phyloP scores from a whole-genome alignment of 2,113 vertebrate species.

The Chaetops frenatus region DNA sequence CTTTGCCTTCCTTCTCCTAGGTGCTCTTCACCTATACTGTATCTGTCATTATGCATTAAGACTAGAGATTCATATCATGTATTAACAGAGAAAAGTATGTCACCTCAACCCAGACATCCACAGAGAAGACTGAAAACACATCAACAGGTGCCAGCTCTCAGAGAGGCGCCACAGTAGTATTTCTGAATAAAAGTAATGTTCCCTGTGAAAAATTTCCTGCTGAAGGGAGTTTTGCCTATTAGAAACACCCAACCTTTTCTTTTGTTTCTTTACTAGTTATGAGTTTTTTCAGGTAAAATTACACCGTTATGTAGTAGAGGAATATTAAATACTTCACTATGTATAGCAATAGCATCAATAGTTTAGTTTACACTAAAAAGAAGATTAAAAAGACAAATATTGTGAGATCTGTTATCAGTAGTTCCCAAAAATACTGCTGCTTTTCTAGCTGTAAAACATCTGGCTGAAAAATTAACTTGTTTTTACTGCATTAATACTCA shows the following conservation, averaged over 20 bases:
- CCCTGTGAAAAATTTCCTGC: background rate
- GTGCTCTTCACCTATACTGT: background rate
- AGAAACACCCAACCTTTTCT: background rate
- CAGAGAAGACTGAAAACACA: background rate
- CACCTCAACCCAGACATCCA: background rate
- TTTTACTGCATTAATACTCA: background rate
- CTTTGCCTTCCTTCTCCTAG: background rate
- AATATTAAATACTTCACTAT: background rate
- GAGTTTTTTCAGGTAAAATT: background rate
- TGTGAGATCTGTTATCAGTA: background rate
- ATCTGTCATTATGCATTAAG: background rate
- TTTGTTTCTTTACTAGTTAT: background rate
- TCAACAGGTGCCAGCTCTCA: background rate
- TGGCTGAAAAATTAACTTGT: background rate
- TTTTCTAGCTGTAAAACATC: background rate
- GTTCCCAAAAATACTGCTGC: background rate
- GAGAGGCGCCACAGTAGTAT: background rate
- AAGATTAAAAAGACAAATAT: background rate
- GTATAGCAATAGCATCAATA: background rate
- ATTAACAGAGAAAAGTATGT: background rate
- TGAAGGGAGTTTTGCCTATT: background rate
- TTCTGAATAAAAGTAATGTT: background rate
- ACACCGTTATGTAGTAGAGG: background rate
- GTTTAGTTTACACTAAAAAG: background rate
- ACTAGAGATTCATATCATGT: background rate